A percentile compares a stretch with the other conserved stretches of the same genome.
Evolutionary conservation across 2,113 vertebrate genomes (phyloP).

Genomic region (Gallinago undulata): DNA sequence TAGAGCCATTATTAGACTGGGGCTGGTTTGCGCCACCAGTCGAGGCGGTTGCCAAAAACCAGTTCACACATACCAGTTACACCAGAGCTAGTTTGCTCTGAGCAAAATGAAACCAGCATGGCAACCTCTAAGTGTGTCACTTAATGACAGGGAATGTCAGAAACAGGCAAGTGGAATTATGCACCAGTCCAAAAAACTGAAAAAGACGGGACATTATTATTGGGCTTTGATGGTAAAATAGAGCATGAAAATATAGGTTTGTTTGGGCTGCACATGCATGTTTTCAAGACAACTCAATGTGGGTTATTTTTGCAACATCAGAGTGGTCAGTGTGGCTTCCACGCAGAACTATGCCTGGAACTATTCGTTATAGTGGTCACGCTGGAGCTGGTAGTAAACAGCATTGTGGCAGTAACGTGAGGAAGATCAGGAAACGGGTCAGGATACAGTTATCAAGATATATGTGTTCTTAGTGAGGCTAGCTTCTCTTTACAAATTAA

Average conservation of each 20-base stretch:
- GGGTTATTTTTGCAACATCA: neutral
- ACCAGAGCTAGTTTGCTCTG: neutral
- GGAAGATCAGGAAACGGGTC: conserved; percentile 12
- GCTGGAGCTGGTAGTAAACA: neutral
- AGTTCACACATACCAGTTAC: neutral
- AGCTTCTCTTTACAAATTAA: neutral
- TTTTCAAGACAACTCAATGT: neutral
- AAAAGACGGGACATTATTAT: neutral
- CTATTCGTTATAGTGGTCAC: neutral
- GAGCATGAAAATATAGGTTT: neutral
- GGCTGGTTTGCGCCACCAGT: neutral
- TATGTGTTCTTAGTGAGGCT: neutral
- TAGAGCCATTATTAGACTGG: neutral
- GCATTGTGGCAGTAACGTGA: neutral
- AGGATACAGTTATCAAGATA: conserved; percentile 53
- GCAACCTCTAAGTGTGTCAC: neutral
- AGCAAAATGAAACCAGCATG: neutral
- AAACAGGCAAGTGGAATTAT: neutral
- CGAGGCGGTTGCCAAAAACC: neutral
- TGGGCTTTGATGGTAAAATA: neutral
- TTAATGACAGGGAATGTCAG: neutral
- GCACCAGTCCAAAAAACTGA: neutral
- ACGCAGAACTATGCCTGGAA: neutral
- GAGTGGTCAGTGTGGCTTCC: neutral
- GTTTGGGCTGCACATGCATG: neutral